Evolutionary conservation across 1,140 invertebrate species (phyloP).

Genomic region (Drosophila chauvacae): DNA sequence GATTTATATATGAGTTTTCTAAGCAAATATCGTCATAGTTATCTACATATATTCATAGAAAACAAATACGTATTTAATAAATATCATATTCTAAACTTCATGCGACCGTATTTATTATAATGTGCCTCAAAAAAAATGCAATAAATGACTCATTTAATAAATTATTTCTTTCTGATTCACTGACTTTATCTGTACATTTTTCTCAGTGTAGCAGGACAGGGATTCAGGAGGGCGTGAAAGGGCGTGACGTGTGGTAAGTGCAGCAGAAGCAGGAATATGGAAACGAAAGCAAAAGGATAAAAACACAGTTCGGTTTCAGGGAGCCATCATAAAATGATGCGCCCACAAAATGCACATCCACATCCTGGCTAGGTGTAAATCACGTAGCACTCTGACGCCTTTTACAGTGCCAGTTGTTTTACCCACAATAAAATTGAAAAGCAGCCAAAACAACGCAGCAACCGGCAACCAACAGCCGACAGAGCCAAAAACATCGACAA

Average conservation of each 20-base stretch:
- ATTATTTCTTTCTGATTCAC: background rate
- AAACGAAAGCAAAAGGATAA: slow-evolving; percentile 32
- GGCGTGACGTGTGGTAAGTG: slow-evolving; percentile 64
- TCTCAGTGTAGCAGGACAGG: background rate
- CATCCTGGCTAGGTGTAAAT: slow-evolving; percentile 74
- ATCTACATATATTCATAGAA: too few relatives aligned
- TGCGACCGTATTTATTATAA: background rate
- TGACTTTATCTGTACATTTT: background rate
- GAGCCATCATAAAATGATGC: slow-evolving; percentile 76
- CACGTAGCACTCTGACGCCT: slow-evolving; percentile 77
- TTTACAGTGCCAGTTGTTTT: slow-evolving; percentile 77
- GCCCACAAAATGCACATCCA: slow-evolving; percentile 69
- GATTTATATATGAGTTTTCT: too few relatives aligned
- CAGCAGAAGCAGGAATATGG: slow-evolving; percentile 26
- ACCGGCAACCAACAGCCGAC: slow-evolving; percentile 13
- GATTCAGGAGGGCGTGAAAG: slow-evolving; percentile 11
- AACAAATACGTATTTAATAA: too few relatives aligned
- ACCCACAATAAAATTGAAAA: slow-evolving; percentile 80
- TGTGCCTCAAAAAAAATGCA: background rate
- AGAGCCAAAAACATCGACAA: slow-evolving; percentile 48
- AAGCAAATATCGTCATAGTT: too few relatives aligned
- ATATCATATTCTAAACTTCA: too few relatives aligned
- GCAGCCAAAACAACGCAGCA: slow-evolving; percentile 66
- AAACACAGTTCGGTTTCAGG: slow-evolving; percentile 40
- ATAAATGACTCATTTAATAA: rapidly evolving